Conservation (phyloP, 2,888 invertebrate genomes). For the Idaea dimidiata region DNA sequence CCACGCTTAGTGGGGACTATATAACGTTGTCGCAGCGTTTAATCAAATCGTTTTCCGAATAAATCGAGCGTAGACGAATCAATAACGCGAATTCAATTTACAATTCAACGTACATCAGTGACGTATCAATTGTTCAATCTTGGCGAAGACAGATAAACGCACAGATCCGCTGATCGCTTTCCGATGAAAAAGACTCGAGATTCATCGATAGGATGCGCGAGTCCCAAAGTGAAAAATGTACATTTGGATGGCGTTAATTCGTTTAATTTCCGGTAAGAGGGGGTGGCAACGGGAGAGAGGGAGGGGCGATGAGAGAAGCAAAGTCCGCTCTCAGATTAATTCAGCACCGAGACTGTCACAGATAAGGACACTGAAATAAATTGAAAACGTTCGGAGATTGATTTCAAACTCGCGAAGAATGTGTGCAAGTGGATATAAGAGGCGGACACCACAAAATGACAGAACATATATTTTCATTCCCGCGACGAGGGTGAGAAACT, state of each 20-base stretch:
- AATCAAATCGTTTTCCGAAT: conserved; percentile 71
- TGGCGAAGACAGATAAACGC: conserved; percentile 76
- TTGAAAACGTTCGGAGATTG: conserved; percentile 82
- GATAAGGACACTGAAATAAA: conserved; percentile 81
- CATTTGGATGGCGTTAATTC: conserved; percentile 82
- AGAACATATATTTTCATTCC: conserved; percentile 51
- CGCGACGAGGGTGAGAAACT: conserved; percentile 45
- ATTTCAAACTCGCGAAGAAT: conserved; percentile 77
- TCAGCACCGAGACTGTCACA: conserved; percentile 76
- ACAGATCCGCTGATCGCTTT: conserved; percentile 68
- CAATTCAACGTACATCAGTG: conserved; percentile 74
- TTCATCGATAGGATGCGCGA: conserved; percentile 76
- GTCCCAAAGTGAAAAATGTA: conserved; percentile 79
- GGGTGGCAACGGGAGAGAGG: conserved; percentile 40
- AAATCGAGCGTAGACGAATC: conserved; percentile 73
- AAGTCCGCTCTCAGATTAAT: conserved; percentile 77
- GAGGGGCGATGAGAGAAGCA: conserved; percentile 42
- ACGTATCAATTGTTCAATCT: conserved; percentile 79
- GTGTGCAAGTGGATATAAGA: conserved; percentile 70
- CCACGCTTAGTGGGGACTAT: conserved; percentile 51
- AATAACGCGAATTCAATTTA: conserved; percentile 77
- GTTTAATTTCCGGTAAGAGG: conserved; percentile 81
- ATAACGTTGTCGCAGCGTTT: conserved; percentile 56
- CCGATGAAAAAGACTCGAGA: conserved; percentile 75
- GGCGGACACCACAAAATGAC: conserved; percentile 56